A percentile compares a stretch with the other conserved stretches of the same genome.
phyloP scores from a whole-genome alignment of 2,888 invertebrate genomes.

The Melipona beecheii region DNA sequence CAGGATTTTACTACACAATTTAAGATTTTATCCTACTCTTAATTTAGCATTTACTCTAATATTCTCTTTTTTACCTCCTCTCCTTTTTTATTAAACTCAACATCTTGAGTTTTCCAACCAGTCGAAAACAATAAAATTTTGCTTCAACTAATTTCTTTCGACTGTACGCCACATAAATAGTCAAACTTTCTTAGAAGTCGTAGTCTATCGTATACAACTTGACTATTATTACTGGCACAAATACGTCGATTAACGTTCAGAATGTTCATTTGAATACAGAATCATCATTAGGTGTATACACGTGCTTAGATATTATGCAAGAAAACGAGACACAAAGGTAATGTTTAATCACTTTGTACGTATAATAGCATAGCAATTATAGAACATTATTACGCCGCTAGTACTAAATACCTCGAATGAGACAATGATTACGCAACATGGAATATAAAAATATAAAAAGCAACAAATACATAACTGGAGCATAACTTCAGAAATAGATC shows the following conservation, averaged over 20 bases:
- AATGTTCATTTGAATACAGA: conserved; percentile 7
- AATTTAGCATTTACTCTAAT: no score
- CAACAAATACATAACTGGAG: neutral
- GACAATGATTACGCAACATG: neutral
- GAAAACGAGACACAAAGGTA: conserved; percentile 11
- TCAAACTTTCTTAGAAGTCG: neutral
- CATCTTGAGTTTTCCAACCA: no score
- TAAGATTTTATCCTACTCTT: no score
- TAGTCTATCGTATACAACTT: neutral
- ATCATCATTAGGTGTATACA: conserved; percentile 11
- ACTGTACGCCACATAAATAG: neutral
- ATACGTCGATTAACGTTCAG: conserved; percentile 29
- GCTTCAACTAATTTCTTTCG: neutral
- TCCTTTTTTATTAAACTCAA: neutral
- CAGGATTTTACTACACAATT: no score
- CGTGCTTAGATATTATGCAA: conserved; percentile 1
- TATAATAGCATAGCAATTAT: neutral
- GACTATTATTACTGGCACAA: neutral
- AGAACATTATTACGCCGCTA: conserved; percentile 13
- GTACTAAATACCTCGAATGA: neutral
- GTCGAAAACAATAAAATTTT: neutral
- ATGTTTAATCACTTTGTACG: conserved; percentile 21
- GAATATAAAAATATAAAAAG: conserved; percentile 3
- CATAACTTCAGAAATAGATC: neutral
- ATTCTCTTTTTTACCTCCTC: no score